Base-by-base conservation (phyloP, 2,888 invertebrate species). In the Ectemnius cavifrons region DNA sequence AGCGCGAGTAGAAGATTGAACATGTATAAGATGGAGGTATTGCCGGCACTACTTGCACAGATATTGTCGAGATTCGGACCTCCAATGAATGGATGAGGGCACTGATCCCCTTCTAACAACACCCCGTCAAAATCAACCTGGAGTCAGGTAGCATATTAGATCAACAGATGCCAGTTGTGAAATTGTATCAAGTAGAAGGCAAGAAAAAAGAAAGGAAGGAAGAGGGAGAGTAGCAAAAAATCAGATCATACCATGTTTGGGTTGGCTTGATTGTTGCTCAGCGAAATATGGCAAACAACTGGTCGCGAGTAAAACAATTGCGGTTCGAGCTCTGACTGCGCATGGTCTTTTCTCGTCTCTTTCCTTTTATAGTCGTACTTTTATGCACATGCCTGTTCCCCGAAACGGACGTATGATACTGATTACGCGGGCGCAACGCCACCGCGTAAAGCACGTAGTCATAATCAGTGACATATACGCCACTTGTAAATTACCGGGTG, bases 61-160 rank as follows among this genome's bases (percentile, higher is more conserved):
- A 84, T 81, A 6, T 84, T 77, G 5, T 70, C 67, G 14, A 87
- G 49, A 16, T 79, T 60, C 2, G 83, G 87, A 5, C 87, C 89
- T 14, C 80, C 79, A 2, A 61, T 0, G 67, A 78, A 88, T 0
- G 85, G 84, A 28, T 77, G 14, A 3, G 67, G 2, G 16, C 84
- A 86, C 14, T 52, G 52, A 14, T 52, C 2, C 16, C 8, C 52
- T 13, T 5, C 4, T 16, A 14, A 52, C 16, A 52, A 4, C 27
- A 14, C 11, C 5, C 28, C n/a, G n/a, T n/a, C n/a, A 47, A 52
- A 63, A 14, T 49, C 18, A 58, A 8, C 3, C 58, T 28, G 18
- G 3, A 37, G n/a, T n/a, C 8, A 11, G 4, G 3, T 37, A 28
- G 3, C 8, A 18, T 11, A 8, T 37, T 0, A 37, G 11, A 23